phyloP scores from a whole-genome alignment of 2,888 invertebrate species.

The Ennomos quercinarius region DNA sequence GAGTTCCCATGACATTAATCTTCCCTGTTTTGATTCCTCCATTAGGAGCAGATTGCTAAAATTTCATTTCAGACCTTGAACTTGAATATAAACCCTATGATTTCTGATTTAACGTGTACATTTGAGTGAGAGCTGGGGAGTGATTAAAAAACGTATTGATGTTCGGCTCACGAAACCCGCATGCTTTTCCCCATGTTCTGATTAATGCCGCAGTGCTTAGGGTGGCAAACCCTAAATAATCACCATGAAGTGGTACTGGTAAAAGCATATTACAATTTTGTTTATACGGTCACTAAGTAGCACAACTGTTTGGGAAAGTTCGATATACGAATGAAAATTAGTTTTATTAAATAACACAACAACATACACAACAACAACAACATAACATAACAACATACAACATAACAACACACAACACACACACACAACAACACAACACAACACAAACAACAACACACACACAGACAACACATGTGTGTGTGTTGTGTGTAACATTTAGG shows the following conservation, averaged over 20 bases:
- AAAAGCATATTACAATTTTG: slow-evolving; percentile 35
- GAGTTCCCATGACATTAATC: slow-evolving; percentile 77
- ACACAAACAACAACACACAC: no score
- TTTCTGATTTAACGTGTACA: slow-evolving; percentile 34
- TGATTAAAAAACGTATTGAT: slow-evolving; percentile 58
- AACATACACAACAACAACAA: no score
- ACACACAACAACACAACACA: no score
- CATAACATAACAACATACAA: no score
- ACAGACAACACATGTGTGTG: no score
- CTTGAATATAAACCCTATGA: slow-evolving; percentile 37
- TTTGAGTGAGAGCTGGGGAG: slow-evolving; percentile 25
- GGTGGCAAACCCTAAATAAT: slow-evolving; percentile 64
- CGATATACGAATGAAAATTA: no score
- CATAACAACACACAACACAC: no score
- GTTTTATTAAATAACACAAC: no score
- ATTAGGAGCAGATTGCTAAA: slow-evolving; percentile 71
- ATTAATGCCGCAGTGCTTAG: slow-evolving; percentile 59
- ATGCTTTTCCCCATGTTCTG: slow-evolving; percentile 66
- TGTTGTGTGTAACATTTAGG: no score
- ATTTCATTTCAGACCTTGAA: slow-evolving; percentile 30
- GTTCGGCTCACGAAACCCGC: slow-evolving; percentile 65
- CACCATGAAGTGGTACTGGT: slow-evolving; percentile 40
- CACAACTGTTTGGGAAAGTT: slow-evolving; percentile 14
- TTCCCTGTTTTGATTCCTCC: slow-evolving; percentile 76
- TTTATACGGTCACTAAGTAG: slow-evolving; percentile 35